These are phyloP conservation scores for Morone saxatilis DNA, from an alignment of 2,113 vertebrate genomes.

Conservation along the genomic window DNA sequence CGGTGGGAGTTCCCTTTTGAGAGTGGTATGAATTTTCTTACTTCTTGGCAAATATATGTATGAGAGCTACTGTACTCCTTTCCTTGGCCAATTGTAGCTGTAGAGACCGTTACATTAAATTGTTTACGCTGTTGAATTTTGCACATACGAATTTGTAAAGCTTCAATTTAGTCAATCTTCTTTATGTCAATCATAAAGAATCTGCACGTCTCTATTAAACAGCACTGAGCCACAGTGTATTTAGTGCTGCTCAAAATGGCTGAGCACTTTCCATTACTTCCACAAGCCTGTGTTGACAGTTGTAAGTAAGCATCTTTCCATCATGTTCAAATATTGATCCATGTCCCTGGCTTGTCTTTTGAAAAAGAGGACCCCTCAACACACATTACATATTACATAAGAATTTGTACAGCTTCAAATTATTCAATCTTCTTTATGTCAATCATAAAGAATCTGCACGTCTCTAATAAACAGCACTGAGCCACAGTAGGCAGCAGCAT, in stretches of 20 bases:
- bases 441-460: background rate
- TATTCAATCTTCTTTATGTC: background rate
- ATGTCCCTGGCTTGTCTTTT: conserved; percentile 18
- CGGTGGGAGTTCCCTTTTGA: no score
- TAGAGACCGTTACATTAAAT: background rate
- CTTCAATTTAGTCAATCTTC: background rate
- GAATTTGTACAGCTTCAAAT: background rate
- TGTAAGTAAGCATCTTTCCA: conserved; percentile 31
- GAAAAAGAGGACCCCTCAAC: conserved; percentile 5
- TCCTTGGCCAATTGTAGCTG: no score
- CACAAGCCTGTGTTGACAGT: conserved; percentile 15
- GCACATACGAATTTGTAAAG: background rate
- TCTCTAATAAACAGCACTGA: background rate
- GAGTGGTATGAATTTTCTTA: no score
- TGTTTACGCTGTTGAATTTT: background rate
- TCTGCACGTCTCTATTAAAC: background rate
- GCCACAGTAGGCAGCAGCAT: conserved; percentile 1
- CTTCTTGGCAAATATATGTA: no score
- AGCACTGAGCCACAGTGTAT: background rate
- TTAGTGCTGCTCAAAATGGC: conserved; percentile 6
- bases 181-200: background rate
- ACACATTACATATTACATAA: conserved; percentile 11
- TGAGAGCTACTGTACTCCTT: background rate
- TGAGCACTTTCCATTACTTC: conserved; percentile 30
- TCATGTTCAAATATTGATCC: conserved; percentile 53